Base-by-base conservation (phyloP, 2,888 invertebrate species). In the Ichneumoninae sp. region DNA sequence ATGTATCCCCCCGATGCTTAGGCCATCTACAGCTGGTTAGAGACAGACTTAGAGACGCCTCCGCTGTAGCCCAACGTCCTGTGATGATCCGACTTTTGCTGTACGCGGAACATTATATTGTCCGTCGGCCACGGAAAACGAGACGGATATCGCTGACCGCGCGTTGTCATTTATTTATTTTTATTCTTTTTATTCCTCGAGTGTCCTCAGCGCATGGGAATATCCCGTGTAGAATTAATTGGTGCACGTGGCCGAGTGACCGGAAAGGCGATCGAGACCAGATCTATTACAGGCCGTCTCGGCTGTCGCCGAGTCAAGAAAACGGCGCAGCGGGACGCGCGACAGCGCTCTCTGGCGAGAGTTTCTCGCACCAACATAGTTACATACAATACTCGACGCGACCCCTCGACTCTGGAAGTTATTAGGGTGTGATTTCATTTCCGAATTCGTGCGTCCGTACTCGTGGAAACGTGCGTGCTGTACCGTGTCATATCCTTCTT, bases 361-460 rank as follows among this genome's bases (percentile, higher is more conserved):
- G n/a, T 60, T 44, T 70, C 50, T 50, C 62, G 70, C 13, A 57
- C 8, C 36, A 4, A 66, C 47, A 16, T 2, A 30, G 44, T 47
- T 4, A 47, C 13, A 57, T 44, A 57, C 40, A 71, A 52, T 72
- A 54, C 44, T 33, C 16, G 13, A 19, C 40, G 26, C 10, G 13
- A 66, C 76, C 60, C 71, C 68, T 78, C 47, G 82, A 19, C 71
- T 70, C 52, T 91, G 92, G 91, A 92, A 92, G 91, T 92, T 91
- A 93, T 93, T 93, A 93, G 92, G 91, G 91, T 91, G 91, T 90
- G 92, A 93, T 92, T 93, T 92, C 90, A 91, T 93, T 93, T 93
- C 91, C 90, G 90, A 90, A 90, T 90, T 91, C 44, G 33, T 75
- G 44, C 1, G 22, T 62, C 68, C n/a, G 66, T 47, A 33, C 36